Conservation (phyloP, 2,113 vertebrate genomes). For the Nothocercus nigrocapillus region DNA sequence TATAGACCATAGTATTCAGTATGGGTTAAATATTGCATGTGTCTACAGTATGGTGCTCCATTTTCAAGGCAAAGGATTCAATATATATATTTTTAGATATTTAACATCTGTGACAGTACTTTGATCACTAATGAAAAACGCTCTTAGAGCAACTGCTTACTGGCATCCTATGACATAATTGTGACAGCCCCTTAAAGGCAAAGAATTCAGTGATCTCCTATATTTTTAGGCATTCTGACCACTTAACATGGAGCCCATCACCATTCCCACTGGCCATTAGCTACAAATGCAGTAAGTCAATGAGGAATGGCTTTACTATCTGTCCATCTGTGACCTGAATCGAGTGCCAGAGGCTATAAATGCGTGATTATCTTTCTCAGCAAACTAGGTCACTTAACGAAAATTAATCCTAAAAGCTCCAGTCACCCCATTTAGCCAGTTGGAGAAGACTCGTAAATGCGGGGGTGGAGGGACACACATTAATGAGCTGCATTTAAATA, state of each 20-base stretch:
- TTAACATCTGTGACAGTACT: background rate
- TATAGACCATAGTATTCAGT: rapidly evolving
- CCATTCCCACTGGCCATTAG: constrained; percentile 37
- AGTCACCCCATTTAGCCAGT: constrained; percentile 49
- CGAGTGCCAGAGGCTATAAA: constrained; percentile 68
- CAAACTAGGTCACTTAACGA: constrained; percentile 70
- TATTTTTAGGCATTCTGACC: constrained; percentile 30
- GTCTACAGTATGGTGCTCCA: too few species aligned
- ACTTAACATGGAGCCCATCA: constrained; percentile 33
- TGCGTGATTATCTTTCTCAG: constrained; percentile 60
- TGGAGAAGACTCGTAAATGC: background rate
- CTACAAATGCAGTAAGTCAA: constrained; percentile 55
- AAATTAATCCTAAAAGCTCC: constrained; percentile 70
- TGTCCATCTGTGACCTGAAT: constrained; percentile 66
- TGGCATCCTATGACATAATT: background rate
- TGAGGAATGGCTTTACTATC: constrained; percentile 58
- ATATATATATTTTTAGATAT: too few species aligned
- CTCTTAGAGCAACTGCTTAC: background rate
- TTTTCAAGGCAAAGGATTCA: too few species aligned
- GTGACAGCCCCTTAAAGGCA: background rate
- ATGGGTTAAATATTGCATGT: background rate
- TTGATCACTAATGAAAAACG: background rate
- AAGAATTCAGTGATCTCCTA: constrained; percentile 4
- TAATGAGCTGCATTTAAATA: constrained; percentile 26
- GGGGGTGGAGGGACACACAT: background rate